Base-by-base conservation (phyloP, 2,797 vertebrate species). In the Oryzias dopingdopingensis region DNA sequence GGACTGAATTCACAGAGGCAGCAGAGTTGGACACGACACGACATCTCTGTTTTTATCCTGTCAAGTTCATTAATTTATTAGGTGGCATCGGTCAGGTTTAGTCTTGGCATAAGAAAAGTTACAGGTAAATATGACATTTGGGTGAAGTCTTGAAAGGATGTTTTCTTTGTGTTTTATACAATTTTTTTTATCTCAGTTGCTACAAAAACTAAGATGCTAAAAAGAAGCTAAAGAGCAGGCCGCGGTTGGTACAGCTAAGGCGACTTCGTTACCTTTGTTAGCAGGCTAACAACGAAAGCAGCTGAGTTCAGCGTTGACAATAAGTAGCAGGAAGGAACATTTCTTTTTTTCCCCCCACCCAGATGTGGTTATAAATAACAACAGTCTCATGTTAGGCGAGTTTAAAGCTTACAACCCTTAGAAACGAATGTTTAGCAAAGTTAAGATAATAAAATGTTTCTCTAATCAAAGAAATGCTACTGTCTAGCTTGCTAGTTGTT, bases 41-140 rank as follows among this genome's bases (percentile, higher is more conserved):
- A 22, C 44, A 12, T 1, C 18, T 23, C 45, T 18, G 45, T 47
- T 23, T 56, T 67, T 72, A 72, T 72, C 79, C 82, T 60, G 42
- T 24, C n/a, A 56, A 64, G 37, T 66, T 42, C 40, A 47, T 40
- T 61, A 45, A 61, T 54, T 29, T 52, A 43, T 45, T 42, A 63
- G 50, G 47, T 41, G 32, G 37, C 22, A n/a, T 45, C 62, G 65
- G 42, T n/a, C 15, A 53, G 40, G 62, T 63, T 74, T 54, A 53
- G 59, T 54, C 57, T 55, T 62, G 59, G 53, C 62, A 69, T 42
- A 76, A 69, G 72, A 78, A 48, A 49, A 58, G 41, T 66, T 80
- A 84, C 91, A 91, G 91, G 92, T 93, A 90, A 89, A 68, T 4
- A 3, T 1, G n/a, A 18, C 0, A 4, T 26, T 32, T 37, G 32